phyloP scores from a whole-genome alignment of 1,140 invertebrate species.

The Dendroctonus ponderosae region DNA sequence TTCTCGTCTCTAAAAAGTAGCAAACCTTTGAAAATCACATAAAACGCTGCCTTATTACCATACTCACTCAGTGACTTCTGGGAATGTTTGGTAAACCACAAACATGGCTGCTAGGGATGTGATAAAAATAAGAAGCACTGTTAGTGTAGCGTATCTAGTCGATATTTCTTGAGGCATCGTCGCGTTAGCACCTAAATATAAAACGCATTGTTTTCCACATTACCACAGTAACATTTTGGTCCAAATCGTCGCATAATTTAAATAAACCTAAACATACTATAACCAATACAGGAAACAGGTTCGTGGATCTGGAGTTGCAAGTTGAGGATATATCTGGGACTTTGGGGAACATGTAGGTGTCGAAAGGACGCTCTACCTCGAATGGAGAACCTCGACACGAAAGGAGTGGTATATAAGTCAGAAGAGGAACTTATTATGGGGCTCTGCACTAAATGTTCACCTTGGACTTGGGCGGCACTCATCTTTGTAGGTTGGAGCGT shows the following conservation, averaged over 20 bases:
- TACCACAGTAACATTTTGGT: too few relatives aligned
- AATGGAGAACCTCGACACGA: constrained; percentile 31
- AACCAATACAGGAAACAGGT: constrained; percentile 6
- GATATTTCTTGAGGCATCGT: constrained; percentile 27
- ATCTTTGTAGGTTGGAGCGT: background rate
- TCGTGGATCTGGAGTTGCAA: constrained; percentile 5
- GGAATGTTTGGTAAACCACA: constrained; percentile 75
- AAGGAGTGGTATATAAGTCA: constrained; percentile 38
- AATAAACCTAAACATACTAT: constrained; percentile 10
- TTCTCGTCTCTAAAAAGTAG: constrained; percentile 75
- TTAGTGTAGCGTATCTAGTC: constrained; percentile 57
- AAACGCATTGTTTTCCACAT: background rate
- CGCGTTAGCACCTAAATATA: constrained; percentile 2
- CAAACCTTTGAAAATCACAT: constrained; percentile 12
- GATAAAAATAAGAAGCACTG: constrained; percentile 64
- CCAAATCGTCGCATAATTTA: too few relatives aligned
- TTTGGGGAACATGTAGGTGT: constrained; percentile 9
- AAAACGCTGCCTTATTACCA: constrained; percentile 10
- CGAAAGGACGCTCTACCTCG: constrained; percentile 30
- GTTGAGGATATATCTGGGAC: constrained; percentile 19
- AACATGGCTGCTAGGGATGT: constrained; percentile 61
- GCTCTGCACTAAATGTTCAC: constrained; percentile 43
- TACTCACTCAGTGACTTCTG: constrained; percentile 78
- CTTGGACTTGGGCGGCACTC: constrained; percentile 34
- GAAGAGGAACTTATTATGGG: constrained; percentile 41